Evolutionary conservation across 2,797 vertebrate species (phyloP).

Genomic region (Pogonophryne albipinna): DNA sequence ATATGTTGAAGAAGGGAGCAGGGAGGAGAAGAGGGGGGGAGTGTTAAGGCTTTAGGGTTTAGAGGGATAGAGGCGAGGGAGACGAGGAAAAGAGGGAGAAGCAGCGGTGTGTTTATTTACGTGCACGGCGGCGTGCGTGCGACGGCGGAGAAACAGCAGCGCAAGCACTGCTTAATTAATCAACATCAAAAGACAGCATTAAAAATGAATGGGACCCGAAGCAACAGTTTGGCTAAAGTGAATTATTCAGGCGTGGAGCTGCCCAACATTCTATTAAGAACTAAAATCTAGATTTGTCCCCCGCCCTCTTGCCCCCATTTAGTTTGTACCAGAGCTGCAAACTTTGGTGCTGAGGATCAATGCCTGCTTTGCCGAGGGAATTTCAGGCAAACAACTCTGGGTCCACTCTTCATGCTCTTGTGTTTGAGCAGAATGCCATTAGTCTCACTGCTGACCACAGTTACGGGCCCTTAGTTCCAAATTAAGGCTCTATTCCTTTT

Average conservation of each 20-base stretch:
- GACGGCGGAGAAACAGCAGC: slow-evolving; percentile 75
- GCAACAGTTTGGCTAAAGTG: slow-evolving; percentile 87
- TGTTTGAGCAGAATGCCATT: slow-evolving; percentile 75
- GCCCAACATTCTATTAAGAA: slow-evolving; percentile 79
- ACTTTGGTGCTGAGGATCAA: slow-evolving; percentile 74
- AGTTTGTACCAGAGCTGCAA: slow-evolving; percentile 68
- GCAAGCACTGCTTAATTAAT: slow-evolving; percentile 87
- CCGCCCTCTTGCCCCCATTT: slow-evolving; percentile 65
- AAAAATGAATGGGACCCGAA: slow-evolving; percentile 85
- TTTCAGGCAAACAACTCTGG: slow-evolving; percentile 72
- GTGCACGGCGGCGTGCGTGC: slow-evolving; percentile 25
- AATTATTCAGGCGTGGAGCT: slow-evolving; percentile 85
- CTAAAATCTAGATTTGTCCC: slow-evolving; percentile 65
- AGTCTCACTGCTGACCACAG: slow-evolving; percentile 80
- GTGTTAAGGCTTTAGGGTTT: slow-evolving; percentile 74
- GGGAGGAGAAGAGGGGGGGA: background rate
- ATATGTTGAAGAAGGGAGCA: slow-evolving; percentile 27
- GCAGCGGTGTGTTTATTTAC: slow-evolving; percentile 46
- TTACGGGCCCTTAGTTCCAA: slow-evolving; percentile 81
- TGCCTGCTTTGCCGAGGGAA: slow-evolving; percentile 63
- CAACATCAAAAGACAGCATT: slow-evolving; percentile 88
- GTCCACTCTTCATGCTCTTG: slow-evolving; percentile 62
- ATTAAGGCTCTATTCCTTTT: slow-evolving; percentile 80
- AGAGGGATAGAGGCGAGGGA: slow-evolving; percentile 66
- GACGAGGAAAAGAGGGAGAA: slow-evolving; percentile 47